These are phyloP conservation scores for Parauchenoglanis ngamensis DNA, from an alignment of 2,797 vertebrate genomes.

Conservation along the genomic window DNA sequence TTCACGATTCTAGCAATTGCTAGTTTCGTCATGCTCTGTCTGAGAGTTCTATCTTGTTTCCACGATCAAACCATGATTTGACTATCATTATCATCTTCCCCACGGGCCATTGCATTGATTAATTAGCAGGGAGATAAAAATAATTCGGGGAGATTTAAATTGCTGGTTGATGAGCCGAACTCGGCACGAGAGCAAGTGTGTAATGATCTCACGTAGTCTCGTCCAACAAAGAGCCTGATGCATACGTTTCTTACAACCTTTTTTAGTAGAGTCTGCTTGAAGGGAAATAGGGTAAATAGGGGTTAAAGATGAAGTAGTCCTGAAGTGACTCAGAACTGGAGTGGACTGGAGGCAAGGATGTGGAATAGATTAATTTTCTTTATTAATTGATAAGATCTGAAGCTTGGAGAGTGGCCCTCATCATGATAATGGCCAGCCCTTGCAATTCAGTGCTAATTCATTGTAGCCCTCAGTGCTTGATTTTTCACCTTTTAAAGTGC, in stretches of 20 bases:
- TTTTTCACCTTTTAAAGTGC: conserved; percentile 21
- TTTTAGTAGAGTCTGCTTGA: conserved; percentile 16
- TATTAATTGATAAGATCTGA: conserved; percentile 44
- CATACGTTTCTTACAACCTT: conserved; percentile 11
- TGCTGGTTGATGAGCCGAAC: conserved; percentile 31
- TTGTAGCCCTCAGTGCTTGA: neutral
- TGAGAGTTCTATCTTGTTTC: conserved; percentile 1
- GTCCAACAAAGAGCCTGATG: neutral
- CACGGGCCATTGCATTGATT: conserved; percentile 47
- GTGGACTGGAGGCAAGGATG: conserved; percentile 9
- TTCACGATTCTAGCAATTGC: neutral
- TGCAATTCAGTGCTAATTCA: conserved; percentile 28
- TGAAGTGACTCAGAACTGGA: neutral
- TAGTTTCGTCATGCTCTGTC: neutral
- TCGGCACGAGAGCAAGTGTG: neutral
- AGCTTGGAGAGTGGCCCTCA: conserved; percentile 4
- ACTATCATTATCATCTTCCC: conserved; percentile 39
- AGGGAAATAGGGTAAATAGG: conserved; percentile 33
- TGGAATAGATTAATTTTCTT: conserved; percentile 32
- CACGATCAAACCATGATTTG: conserved; percentile 7
- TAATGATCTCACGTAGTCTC: conserved; percentile 24
- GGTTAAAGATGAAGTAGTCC: conserved; percentile 21
- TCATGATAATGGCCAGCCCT: neutral
- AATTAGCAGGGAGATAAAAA: conserved; percentile 52
- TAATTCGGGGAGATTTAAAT: conserved; percentile 26